Evolutionary conservation across 2,113 vertebrate species (phyloP), one percentile per base, ranked within the genome.

Genomic region (Sakesphorus luctuosus): DNA sequence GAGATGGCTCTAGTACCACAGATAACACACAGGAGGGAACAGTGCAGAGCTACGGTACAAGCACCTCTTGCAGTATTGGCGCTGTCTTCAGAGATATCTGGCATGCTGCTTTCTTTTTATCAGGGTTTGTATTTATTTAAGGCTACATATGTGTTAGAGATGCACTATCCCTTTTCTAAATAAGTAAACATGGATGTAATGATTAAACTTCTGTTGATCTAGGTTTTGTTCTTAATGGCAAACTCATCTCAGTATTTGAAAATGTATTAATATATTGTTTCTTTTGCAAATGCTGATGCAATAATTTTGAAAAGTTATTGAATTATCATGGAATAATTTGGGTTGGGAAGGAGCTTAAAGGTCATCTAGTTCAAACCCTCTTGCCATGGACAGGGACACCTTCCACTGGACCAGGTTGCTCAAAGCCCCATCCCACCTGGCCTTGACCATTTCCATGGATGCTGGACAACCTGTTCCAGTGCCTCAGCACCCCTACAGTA

Each of bases 1-100:
- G 99, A 95, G 99, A 99, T 97, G 99, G 99, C 97, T 99, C 99
- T 98, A 99, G 99, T 98, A 99, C 99, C 97, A 99, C 99, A 98
- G 99, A 99, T 98, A 99, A 99, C 98, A 99, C 99, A 88, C 99
- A 99, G 97, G 99, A 99, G 96, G 99, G 99, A 98, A 96, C 98
- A 91, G 97, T 98, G 96, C 98, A 98, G 97, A 98, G 97, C 98
- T 98, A 98, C 80, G 91, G 97, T 80, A 95, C 99, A 96, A 98
- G 98, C 98, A 96, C 98, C 97, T 97, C 99, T 96, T 98, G 98
- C 98, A 98, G 98, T 94, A 98, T 99, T 97, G 98, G 98, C 90
- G 65, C 98, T 97, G 98, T 99, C 98, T 99, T 99, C 99, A 98
- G 99, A 98, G 99, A 99, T 98, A 98, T 99, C 98, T 99, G 99